Conservation (phyloP, 2,888 invertebrate species). For the Agriopis leucophaearia region DNA sequence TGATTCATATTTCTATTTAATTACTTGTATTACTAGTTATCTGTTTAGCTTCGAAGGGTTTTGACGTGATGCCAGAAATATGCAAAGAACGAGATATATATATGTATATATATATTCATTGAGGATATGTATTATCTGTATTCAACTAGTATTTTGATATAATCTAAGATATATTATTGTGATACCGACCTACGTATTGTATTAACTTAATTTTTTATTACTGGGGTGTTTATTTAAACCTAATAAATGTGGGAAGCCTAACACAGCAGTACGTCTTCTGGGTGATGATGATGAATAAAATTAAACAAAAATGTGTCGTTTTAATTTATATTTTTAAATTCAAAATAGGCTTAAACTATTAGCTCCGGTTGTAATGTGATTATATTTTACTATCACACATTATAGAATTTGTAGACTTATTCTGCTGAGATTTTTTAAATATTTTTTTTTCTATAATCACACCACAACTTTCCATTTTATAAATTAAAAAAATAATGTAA, state of each 20-base stretch:
- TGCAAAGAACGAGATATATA: background rate
- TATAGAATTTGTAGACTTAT: conserved; percentile 47
- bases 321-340: conserved; percentile 77
- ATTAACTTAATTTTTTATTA: too few relatives aligned
- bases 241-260: too few relatives aligned
- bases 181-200: background rate
- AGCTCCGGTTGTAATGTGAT: conserved; percentile 76
- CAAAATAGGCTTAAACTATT: conserved; percentile 84
- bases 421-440: conserved; percentile 56
- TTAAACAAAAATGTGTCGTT: conserved; percentile 60
- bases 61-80: background rate
- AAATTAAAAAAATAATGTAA: conserved; percentile 75
- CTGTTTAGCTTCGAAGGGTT: too few relatives aligned
- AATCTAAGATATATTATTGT: background rate
- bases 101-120: too few relatives aligned
- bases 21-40: too few relatives aligned
- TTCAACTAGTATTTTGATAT: background rate
- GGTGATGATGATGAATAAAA: background rate
- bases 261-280: too few relatives aligned
- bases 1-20: too few relatives aligned
- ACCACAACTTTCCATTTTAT: conserved; percentile 70
- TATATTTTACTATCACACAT: conserved; percentile 53
- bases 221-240: background rate
- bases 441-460: conserved; percentile 65
- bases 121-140: background rate